A percentile compares a stretch with the other conserved stretches of the same genome.
These are phyloP conservation scores for Sturmia bella DNA, from an alignment of 2,888 invertebrate genomes.

Conservation along the genomic window DNA sequence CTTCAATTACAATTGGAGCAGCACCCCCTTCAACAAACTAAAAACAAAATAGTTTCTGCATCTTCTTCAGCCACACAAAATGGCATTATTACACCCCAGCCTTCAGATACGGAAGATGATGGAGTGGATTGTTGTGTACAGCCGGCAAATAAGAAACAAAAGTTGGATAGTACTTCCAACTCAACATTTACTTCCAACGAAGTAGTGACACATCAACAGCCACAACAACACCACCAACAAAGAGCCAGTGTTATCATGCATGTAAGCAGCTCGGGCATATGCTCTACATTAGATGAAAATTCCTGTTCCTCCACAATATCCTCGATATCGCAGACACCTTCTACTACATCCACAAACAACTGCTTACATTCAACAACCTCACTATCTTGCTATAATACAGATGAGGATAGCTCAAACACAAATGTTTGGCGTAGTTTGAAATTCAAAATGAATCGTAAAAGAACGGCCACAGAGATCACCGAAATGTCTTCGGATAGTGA, in stretches of 20 bases:
- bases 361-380: conserved; percentile 35
- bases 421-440: conserved; percentile 81
- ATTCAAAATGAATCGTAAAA: conserved; percentile 81
- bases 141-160: conserved; percentile 82
- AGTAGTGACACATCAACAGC: conserved; percentile 76
- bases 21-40: conserved; percentile 26
- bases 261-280: conserved; percentile 91
- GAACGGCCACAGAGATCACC: conserved; percentile 56
- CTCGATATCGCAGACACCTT: conserved; percentile 62
- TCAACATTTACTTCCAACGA: conserved; percentile 68
- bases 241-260: conserved; percentile 92
- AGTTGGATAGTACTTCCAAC: conserved; percentile 71
- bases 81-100: conserved; percentile 88
- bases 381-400: conserved; percentile 56
- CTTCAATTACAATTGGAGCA: conserved; percentile 73
- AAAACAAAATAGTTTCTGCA: conserved; percentile 35
- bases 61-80: conserved; percentile 43
- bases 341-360: background rate
- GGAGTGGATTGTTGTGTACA: conserved; percentile 80
- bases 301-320: conserved; percentile 72
- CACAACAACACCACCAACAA: conserved; percentile 71
- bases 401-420: conserved; percentile 77
- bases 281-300: conserved; percentile 78
- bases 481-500: conserved; percentile 53
- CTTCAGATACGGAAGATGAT: conserved; percentile 92